Percentiles rank a stretch among this genome's conserved stretches.
phyloP scores from a whole-genome alignment of 1,140 invertebrate genomes.

The Saccostrea cuccullata region DNA sequence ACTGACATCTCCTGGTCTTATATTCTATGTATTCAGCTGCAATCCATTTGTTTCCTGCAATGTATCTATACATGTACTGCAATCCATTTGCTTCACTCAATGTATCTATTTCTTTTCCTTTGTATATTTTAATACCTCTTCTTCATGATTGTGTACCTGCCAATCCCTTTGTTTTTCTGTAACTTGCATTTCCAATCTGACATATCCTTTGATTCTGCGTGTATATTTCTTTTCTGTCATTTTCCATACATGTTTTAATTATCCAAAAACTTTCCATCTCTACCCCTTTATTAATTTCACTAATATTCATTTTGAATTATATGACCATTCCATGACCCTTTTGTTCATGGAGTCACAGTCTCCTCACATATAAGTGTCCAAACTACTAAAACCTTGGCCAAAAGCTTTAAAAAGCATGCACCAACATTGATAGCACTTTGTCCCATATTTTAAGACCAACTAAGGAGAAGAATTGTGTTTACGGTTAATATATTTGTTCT shows the following conservation, averaged over 20 bases:
- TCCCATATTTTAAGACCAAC: background rate
- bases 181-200: background rate
- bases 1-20: slow-evolving; percentile 3
- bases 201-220: background rate
- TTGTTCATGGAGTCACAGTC: background rate
- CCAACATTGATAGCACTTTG: background rate
- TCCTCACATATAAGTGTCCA: background rate
- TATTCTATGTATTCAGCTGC: background rate
- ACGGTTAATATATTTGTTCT: background rate
- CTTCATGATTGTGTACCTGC: too few species aligned
- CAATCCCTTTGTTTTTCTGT: too few species aligned
- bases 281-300: background rate
- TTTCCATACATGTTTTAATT: background rate
- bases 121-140: background rate
- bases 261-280: background rate
- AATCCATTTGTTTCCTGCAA: background rate
- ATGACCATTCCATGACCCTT: background rate
- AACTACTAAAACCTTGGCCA: background rate
- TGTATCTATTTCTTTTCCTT: background rate
- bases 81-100: background rate
- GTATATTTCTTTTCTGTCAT: background rate
- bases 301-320: background rate
- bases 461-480: background rate
- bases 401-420: background rate
- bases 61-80: background rate